Evolutionary conservation across 2,113 vertebrate species (phyloP), one percentile per base, ranked within the genome.

Genomic region (Apistogramma diplotaenia): DNA sequence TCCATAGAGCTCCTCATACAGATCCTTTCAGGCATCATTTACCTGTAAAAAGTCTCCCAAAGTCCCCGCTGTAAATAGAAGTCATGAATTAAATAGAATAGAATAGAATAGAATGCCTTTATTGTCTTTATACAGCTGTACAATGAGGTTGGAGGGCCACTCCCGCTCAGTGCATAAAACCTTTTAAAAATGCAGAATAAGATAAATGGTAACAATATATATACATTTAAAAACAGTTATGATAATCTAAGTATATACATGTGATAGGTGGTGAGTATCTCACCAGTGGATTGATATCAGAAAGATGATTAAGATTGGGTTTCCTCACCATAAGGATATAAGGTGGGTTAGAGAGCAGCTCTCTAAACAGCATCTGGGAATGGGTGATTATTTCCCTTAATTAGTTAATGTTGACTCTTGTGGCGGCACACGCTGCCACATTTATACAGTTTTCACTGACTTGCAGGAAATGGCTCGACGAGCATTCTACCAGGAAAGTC

Each of bases 401-500:
- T 76, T 76, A 37, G 55, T 46, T 19, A 6, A 29, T 51, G 49
- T 19, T 43, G 76, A 83, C 67, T 74, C 29, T 58, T 61, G 19
- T 40, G n/a, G 49, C 40, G 60, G 55, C 19, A 60, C 33, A 25
- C 37, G 67, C 73, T 74, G 56, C 57, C 37, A 56, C 71, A 67
- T 8, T 53, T 61, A 13, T 67, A 43, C 53, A 31, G 10, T 81
- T 76, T 76, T 74, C 74, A 60, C 67, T 81, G 40, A 79, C 76
- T 86, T 86, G 54, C 79, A 82, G 87, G 78, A 89, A 89, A 82
- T 23, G 29, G 54, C 72, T 74, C 11, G 2, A 85, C 81, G 5
- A 79, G 72, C 81, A 81, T 77, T 79, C 82, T 84, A 74, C 86
- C 86, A 80, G 84, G 79, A 75, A 86, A 85, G 79, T 74, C 78